A percentile compares a stretch with the other conserved stretches of the same genome.
phyloP scores from a whole-genome alignment of 2,113 vertebrate genomes.

The Catharus bicknelli region DNA sequence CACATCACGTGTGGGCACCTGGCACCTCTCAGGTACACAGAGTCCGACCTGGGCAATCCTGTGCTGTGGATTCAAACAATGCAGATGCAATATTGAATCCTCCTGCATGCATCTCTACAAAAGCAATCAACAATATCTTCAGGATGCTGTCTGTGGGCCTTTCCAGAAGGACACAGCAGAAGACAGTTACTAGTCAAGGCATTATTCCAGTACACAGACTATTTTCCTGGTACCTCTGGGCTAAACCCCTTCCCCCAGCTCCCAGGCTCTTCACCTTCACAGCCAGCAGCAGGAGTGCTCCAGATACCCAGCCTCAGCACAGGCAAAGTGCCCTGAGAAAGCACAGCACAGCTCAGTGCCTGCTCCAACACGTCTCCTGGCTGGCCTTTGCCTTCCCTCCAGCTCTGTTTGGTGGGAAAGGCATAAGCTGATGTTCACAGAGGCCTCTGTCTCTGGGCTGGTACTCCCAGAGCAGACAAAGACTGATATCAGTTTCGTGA shows the following conservation, averaged over 20 bases:
- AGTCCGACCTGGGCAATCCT: rapidly evolving
- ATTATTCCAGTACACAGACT: neutral
- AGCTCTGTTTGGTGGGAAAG: neutral
- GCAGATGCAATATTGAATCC: neutral
- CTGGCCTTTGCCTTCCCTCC: conserved; percentile 4
- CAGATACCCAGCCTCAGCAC: rapidly evolving
- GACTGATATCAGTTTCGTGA: neutral
- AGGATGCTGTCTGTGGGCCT: neutral
- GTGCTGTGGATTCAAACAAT: rapidly evolving
- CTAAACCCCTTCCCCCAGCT: neutral
- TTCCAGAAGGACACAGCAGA: neutral
- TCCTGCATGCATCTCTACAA: neutral
- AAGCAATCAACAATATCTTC: neutral
- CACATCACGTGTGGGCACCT: rapidly evolving
- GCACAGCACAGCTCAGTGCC: neutral
- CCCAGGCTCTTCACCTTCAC: neutral
- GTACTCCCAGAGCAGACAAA: neutral
- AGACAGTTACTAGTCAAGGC: neutral
- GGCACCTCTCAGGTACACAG: neutral
- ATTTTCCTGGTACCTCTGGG: neutral
- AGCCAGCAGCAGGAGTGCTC: neutral
- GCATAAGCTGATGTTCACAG: neutral
- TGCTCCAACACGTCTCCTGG: neutral
- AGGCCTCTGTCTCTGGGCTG: neutral
- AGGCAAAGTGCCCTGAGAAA: neutral